Evolutionary conservation across 2,888 invertebrate genomes (phyloP).

Genomic region (Periphyllus acericola): DNA sequence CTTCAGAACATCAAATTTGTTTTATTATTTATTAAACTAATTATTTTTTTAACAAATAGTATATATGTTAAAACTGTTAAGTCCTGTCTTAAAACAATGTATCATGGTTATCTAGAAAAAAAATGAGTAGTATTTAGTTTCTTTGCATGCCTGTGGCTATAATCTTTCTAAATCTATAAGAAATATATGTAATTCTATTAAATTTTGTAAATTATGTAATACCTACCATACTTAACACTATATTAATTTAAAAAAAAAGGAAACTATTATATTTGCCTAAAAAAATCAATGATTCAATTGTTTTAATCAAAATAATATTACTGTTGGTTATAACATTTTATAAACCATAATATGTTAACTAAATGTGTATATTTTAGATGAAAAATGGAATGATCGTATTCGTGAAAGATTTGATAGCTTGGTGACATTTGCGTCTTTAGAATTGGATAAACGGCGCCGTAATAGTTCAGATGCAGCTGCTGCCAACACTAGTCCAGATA

Average conservation of each 20-base stretch:
- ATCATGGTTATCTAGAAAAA: neutral
- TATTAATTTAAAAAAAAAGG: conserved; percentile 3
- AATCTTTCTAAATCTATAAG: neutral
- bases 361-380: conserved; percentile 65
- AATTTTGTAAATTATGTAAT: conserved; percentile 1
- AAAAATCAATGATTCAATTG: neutral
- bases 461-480: conserved; percentile 70
- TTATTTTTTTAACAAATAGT: neutral
- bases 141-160: conserved; percentile 2
- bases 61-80: neutral
- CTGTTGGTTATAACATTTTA: neutral
- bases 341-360: neutral
- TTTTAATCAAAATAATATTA: conserved; percentile 26
- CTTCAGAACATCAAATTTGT: too few relatives aligned
- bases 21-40: too few relatives aligned
- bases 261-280: neutral
- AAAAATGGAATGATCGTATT: conserved; percentile 93
- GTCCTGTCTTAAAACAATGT: neutral
- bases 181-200: neutral
- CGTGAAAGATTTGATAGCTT: conserved; percentile 93
- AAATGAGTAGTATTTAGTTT: neutral
- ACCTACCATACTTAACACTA: neutral
- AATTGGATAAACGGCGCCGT: conserved; percentile 85
- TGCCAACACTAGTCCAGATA: conserved; percentile 88
- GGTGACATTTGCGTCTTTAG: conserved; percentile 92